These are phyloP conservation scores for Pogonocichla stellata DNA, from an alignment of 2,113 vertebrate genomes.

Conservation along the genomic window DNA sequence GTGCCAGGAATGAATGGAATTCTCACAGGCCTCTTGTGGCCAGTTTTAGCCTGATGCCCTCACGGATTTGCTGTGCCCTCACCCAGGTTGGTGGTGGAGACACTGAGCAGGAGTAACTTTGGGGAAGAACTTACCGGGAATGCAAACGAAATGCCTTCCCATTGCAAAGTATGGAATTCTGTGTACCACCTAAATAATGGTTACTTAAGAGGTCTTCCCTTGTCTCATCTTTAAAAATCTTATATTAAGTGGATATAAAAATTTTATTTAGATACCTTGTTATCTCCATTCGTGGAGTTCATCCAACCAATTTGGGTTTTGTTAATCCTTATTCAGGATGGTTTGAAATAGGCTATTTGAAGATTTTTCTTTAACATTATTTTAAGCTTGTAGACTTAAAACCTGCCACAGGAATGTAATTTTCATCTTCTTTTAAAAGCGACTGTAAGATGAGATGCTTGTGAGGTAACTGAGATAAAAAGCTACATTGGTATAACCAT, in stretches of 20 bases:
- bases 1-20: background rate
- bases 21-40: background rate
- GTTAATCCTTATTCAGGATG: background rate
- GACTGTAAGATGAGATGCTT: background rate
- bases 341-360: background rate
- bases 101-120: rapidly evolving
- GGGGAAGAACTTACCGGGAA: background rate
- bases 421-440: background rate
- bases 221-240: background rate
- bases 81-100: rapidly evolving
- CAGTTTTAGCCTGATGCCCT: rapidly evolving
- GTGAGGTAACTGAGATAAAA: background rate
- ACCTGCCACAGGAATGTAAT: background rate
- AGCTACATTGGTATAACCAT: background rate
- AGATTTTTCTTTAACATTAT: background rate
- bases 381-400: background rate
- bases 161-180: background rate
- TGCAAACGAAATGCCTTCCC: background rate
- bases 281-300: background rate
- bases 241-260: background rate
- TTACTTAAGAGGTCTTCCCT: background rate
- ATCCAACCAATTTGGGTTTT: background rate
- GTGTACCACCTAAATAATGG: background rate
- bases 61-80: background rate
- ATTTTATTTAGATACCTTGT: background rate